These are phyloP conservation scores for Pteropus rufus DNA, from an alignment of 2,797 vertebrate genomes.

Conservation along the genomic window DNA sequence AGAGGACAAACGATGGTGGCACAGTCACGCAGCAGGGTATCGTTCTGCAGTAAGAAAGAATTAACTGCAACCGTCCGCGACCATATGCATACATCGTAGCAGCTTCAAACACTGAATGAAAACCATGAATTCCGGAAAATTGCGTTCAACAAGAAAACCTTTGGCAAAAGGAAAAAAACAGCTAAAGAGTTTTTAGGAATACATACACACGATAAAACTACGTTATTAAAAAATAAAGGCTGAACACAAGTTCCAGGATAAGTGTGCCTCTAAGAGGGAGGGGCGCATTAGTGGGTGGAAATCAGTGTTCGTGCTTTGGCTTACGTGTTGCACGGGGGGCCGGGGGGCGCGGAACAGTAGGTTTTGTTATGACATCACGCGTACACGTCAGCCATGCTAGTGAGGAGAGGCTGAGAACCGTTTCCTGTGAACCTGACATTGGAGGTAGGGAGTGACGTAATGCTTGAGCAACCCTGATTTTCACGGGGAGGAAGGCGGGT, in stretches of 20 bases:
- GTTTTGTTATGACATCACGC: too few species aligned
- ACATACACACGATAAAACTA: fast-evolving
- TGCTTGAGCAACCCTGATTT: background rate
- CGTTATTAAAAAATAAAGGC: background rate
- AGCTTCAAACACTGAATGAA: background rate
- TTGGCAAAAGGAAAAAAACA: background rate
- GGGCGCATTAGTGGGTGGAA: fast-evolving
- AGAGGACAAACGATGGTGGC: fast-evolving
- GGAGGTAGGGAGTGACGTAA: background rate
- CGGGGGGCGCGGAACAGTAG: too few species aligned
- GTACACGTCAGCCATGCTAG: fast-evolving
- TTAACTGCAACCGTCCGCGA: background rate
- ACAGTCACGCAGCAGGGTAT: fast-evolving
- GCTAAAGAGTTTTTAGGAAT: background rate
- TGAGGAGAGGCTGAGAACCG: too few species aligned
- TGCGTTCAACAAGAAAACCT: background rate
- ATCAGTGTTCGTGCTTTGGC: fast-evolving
- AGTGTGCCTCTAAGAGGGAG: background rate
- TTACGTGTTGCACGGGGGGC: fast-evolving
- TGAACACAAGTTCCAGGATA: background rate
- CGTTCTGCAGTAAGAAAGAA: fast-evolving
- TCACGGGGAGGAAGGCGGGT: background rate
- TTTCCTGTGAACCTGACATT: background rate
- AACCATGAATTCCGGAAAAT: background rate
- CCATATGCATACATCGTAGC: fast-evolving